Conservation (phyloP, 2,888 invertebrate genomes). For the Poecilobothrus nobilitatus region DNA sequence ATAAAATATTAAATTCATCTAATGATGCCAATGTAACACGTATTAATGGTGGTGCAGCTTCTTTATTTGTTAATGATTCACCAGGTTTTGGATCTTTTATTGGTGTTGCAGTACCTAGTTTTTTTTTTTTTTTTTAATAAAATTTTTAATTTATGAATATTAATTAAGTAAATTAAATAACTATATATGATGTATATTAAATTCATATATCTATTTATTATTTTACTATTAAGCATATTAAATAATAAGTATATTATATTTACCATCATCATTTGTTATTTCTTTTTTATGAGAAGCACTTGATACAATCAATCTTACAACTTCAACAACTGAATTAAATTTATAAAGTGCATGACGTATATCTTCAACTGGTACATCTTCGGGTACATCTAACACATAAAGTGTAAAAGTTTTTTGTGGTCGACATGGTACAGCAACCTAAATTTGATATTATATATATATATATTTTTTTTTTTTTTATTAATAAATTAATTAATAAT, state of each 20-base stretch:
- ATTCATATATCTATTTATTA: background rate
- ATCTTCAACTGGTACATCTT: slow-evolving; percentile 77
- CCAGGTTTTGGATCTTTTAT: slow-evolving; percentile 32
- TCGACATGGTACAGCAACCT: slow-evolving; percentile 75
- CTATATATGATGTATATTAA: background rate
- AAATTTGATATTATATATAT: slow-evolving; percentile 20
- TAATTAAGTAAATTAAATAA: background rate
- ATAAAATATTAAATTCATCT: slow-evolving; percentile 66
- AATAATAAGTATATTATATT: slow-evolving; percentile 15
- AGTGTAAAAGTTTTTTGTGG: slow-evolving; percentile 82
- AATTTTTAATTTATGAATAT: background rate
- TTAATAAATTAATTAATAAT: background rate
- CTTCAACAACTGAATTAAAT: slow-evolving; percentile 72
- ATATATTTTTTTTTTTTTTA: too few relatives aligned
- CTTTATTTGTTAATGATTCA: slow-evolving; percentile 45
- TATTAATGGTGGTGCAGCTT: slow-evolving; percentile 55
- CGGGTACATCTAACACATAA: slow-evolving; percentile 73
- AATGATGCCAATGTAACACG: slow-evolving; percentile 66
- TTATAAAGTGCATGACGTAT: slow-evolving; percentile 72
- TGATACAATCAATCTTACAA: slow-evolving; percentile 55
- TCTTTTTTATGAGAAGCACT: slow-evolving; percentile 30
- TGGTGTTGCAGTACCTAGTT: slow-evolving; percentile 45
- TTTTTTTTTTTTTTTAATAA: slow-evolving; percentile 7
- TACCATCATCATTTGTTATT: slow-evolving; percentile 33
- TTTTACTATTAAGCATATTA: too few relatives aligned